phyloP scores from a whole-genome alignment of 53 echinoderm and acorn worm species.

The Pentamera pediparva region DNA sequence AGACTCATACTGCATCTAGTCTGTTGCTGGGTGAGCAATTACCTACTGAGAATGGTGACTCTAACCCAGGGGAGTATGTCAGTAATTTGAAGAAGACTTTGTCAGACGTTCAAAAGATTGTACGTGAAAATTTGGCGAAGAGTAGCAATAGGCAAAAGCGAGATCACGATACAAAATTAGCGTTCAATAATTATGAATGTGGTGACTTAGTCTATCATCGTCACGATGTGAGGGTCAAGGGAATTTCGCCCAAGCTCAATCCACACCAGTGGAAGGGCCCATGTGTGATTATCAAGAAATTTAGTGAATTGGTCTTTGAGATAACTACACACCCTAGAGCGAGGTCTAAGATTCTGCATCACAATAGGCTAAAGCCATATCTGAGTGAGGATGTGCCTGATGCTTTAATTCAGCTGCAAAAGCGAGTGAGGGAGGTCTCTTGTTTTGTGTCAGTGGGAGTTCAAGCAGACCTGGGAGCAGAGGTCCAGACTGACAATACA shows the following conservation, averaged over 20 bases:
- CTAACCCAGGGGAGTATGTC: conserved; percentile 22
- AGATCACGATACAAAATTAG: conserved; percentile 38
- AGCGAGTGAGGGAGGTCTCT: background rate
- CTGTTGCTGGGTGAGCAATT: too few species aligned
- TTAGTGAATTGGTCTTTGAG: conserved; percentile 44
- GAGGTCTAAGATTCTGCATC: conserved; percentile 25
- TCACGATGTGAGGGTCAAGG: conserved; percentile 35
- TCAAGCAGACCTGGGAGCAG: too few species aligned
- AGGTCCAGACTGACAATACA: too few species aligned
- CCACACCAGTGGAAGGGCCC: conserved; percentile 47
- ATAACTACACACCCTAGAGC: conserved; percentile 20
- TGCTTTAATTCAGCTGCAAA: background rate
- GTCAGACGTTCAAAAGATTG: conserved; percentile 12
- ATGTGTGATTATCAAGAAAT: conserved; percentile 30
- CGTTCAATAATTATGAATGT: conserved; percentile 6
- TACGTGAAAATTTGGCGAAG: conserved; percentile 32
- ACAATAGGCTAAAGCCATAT: conserved; percentile 40
- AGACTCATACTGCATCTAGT: conserved; percentile 38
- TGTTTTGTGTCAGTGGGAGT: background rate
- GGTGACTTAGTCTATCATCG: conserved; percentile 45
- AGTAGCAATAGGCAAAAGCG: conserved; percentile 15
- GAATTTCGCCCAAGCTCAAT: conserved; percentile 50
- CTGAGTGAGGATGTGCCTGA: conserved; percentile 9
- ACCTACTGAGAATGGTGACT: background rate
- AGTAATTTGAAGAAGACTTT: conserved; percentile 1